phyloP scores from a whole-genome alignment of 2,797 vertebrate genomes.

The Callimico goeldii region DNA sequence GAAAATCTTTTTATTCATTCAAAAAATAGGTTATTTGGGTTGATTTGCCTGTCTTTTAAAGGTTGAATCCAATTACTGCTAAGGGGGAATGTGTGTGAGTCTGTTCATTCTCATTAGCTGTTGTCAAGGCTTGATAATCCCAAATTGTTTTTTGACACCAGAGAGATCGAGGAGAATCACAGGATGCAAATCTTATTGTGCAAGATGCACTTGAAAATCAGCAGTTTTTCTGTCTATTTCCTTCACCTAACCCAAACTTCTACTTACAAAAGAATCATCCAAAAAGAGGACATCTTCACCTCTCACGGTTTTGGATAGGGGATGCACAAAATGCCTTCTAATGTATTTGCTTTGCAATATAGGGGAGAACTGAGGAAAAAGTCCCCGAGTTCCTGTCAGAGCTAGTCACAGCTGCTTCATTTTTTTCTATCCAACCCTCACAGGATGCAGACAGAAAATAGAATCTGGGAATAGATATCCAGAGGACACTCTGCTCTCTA shows the following conservation, averaged over 20 bases:
- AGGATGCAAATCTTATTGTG: constrained; percentile 52
- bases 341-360: background rate
- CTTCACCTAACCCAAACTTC: background rate
- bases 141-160: constrained; percentile 58
- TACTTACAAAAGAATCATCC: background rate
- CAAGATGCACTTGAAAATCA: constrained; percentile 45
- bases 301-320: background rate
- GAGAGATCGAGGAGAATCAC: constrained; percentile 9
- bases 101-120: constrained; percentile 67
- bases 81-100: constrained; percentile 43
- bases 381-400: background rate
- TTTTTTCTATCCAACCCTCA: background rate
- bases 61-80: constrained; percentile 20
- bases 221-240: background rate
- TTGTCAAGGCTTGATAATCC: constrained; percentile 68
- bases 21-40: constrained; percentile 21
- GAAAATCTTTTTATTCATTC: constrained; percentile 35
- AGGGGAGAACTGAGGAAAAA: background rate
- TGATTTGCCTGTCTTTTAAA: constrained; percentile 47
- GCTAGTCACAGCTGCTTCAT: background rate
- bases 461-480: background rate
- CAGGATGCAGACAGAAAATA: background rate
- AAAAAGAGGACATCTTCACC: background rate
- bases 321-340: background rate
- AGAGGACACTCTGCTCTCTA: background rate